phyloP scores from a whole-genome alignment of 2,113 vertebrate species.

The Hemichromis elongatus region DNA sequence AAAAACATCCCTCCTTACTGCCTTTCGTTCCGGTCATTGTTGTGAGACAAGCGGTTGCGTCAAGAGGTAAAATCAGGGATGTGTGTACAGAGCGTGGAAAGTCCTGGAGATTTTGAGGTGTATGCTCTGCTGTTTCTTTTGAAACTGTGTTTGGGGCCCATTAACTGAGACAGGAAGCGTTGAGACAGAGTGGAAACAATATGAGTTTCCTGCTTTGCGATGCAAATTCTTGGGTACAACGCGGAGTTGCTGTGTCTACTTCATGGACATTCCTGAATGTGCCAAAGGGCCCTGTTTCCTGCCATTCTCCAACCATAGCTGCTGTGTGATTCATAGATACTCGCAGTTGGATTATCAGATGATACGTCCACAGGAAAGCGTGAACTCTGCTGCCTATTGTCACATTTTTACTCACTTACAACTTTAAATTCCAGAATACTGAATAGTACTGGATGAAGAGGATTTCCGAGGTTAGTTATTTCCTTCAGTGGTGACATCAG shows the following conservation, averaged over 20 bases:
- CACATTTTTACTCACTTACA: conserved; percentile 7
- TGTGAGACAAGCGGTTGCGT: conserved; percentile 46
- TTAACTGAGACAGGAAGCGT: conserved; percentile 27
- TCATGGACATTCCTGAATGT: conserved; percentile 27
- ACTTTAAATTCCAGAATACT: background rate
- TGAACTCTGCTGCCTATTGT: conserved; percentile 12
- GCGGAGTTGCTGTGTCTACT: background rate
- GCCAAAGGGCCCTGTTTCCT: conserved; percentile 23
- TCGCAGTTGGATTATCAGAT: background rate
- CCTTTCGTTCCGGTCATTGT: conserved; percentile 74
- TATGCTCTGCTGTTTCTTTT: background rate
- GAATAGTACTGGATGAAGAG: conserved; percentile 10
- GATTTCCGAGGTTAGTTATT: conserved; percentile 1
- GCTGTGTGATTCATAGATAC: conserved; percentile 2
- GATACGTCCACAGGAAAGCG: conserved; percentile 21
- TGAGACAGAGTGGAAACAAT: conserved; percentile 11
- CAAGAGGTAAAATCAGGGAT: conserved; percentile 57
- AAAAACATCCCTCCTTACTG: conserved; percentile 57
- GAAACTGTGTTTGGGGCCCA: background rate
- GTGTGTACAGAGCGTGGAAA: conserved; percentile 17
- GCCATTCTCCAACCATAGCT: conserved; percentile 2
- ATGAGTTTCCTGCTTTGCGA: background rate
- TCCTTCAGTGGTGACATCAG: background rate
- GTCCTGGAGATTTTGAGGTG: conserved; percentile 43
- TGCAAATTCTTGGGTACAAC: background rate